These are phyloP conservation scores for Aviceda subcristata DNA, from an alignment of 2,113 vertebrate genomes.

Conservation along the genomic window DNA sequence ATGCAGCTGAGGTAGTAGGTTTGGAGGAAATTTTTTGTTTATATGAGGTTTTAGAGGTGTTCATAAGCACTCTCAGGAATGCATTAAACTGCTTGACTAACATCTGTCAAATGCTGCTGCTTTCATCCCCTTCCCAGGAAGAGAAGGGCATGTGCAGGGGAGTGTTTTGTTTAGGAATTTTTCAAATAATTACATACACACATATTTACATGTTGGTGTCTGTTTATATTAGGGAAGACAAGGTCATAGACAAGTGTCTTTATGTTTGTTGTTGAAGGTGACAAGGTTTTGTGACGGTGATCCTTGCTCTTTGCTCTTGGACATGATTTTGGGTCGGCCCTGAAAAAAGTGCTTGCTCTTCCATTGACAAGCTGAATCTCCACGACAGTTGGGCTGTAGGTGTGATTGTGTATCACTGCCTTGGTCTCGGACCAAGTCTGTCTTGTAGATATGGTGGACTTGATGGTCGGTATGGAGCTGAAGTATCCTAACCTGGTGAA, in stretches of 20 bases:
- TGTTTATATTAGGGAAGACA: background rate
- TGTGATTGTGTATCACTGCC: background rate
- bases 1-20: background rate
- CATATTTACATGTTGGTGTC: background rate
- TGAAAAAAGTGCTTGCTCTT: background rate
- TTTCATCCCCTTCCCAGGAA: slow-evolving; percentile 17
- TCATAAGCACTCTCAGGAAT: background rate
- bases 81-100: background rate
- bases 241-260: background rate
- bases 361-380: background rate
- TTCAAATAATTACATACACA: background rate
- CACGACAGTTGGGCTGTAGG: background rate
- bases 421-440: background rate
- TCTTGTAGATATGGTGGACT: background rate
- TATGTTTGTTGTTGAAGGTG: background rate
- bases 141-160: background rate
- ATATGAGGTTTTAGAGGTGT: background rate
- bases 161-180: slow-evolving; percentile 30
- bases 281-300: background rate
- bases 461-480: background rate
- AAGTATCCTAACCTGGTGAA: background rate
- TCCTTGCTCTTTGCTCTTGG: background rate
- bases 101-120: background rate
- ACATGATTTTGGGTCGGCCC: background rate
- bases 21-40: background rate